Percentiles rank a stretch among this genome's conserved stretches.
Conservation (phyloP, 2,888 invertebrate genomes). For the Empis stercorea region DNA sequence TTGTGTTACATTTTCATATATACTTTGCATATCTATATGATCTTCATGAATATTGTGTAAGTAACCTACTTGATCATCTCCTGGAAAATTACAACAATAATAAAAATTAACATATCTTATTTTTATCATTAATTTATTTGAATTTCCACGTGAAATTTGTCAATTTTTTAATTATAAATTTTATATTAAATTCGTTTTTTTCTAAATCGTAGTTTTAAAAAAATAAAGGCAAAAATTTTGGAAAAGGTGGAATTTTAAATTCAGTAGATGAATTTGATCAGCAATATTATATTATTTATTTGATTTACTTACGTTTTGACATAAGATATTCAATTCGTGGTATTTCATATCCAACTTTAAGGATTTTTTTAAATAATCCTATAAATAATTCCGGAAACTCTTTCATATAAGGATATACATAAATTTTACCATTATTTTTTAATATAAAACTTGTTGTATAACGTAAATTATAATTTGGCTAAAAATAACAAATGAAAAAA, state of each 20-base stretch:
- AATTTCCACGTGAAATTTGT: too few species aligned
- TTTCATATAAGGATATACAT: slow-evolving; percentile 31
- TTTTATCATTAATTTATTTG: too few species aligned
- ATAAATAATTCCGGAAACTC: slow-evolving; percentile 29
- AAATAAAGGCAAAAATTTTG: too few species aligned
- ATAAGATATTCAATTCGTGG: slow-evolving; percentile 33
- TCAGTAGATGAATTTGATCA: too few species aligned
- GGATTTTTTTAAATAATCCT: slow-evolving; percentile 27
- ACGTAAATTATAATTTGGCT: neutral
- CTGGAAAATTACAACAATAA: slow-evolving; percentile 19
- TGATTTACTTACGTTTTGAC: slow-evolving; percentile 24
- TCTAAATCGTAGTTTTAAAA: too few species aligned
- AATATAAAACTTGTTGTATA: slow-evolving; percentile 23
- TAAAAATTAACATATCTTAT: too few species aligned
- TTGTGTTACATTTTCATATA: slow-evolving; percentile 27
- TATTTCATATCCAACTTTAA: slow-evolving; percentile 32
- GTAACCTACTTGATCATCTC: slow-evolving; percentile 22
- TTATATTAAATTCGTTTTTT: too few species aligned
- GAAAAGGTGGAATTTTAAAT: too few species aligned
- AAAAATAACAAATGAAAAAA: slow-evolving; percentile 3
- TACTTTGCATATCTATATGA: slow-evolving; percentile 27
- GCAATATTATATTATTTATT: too few species aligned
- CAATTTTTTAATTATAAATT: too few species aligned
- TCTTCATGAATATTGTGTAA: slow-evolving; percentile 27
- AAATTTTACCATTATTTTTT: slow-evolving; percentile 27